These are phyloP conservation scores for Pasiphila rectangulata DNA, from an alignment of 2,888 invertebrate species.

Conservation along the genomic window DNA sequence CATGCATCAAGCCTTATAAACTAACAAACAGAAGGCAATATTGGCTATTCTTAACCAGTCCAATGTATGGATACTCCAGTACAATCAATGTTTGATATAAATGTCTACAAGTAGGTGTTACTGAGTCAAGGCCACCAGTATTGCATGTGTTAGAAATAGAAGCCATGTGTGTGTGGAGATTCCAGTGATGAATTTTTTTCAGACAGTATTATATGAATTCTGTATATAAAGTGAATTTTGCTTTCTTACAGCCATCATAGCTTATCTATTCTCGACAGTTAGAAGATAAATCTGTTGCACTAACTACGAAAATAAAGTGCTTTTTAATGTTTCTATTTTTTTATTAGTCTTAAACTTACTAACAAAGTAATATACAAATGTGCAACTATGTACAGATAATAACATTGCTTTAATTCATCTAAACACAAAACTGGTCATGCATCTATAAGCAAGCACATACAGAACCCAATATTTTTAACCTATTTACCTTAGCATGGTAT, in stretches of 20 bases:
- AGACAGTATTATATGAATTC: not conserved
- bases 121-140: slow-evolving; percentile 22
- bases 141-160: slow-evolving; percentile 34
- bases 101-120: slow-evolving; percentile 15
- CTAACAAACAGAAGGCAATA: not conserved
- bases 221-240: not conserved
- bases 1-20: not conserved
- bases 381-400: too few species aligned
- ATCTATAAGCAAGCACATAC: slow-evolving; percentile 28
- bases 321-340: too few species aligned
- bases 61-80: not conserved
- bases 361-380: not conserved
- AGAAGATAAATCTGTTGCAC: too few species aligned
- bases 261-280: not conserved
- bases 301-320: too few species aligned
- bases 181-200: slow-evolving; percentile 2
- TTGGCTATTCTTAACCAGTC: not conserved
- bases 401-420: too few species aligned
- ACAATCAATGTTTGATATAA: slow-evolving; percentile 3
- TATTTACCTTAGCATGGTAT: slow-evolving; percentile 83
- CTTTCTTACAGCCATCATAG: not conserved
- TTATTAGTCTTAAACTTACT: not conserved
- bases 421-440: not conserved
- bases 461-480: slow-evolving; percentile 34
- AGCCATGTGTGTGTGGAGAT: slow-evolving; percentile 7